Percentiles rank a stretch among this genome's conserved stretches.
These are phyloP conservation scores for Sakesphorus luctuosus DNA, from an alignment of 2,113 vertebrate species.

Conservation along the genomic window DNA sequence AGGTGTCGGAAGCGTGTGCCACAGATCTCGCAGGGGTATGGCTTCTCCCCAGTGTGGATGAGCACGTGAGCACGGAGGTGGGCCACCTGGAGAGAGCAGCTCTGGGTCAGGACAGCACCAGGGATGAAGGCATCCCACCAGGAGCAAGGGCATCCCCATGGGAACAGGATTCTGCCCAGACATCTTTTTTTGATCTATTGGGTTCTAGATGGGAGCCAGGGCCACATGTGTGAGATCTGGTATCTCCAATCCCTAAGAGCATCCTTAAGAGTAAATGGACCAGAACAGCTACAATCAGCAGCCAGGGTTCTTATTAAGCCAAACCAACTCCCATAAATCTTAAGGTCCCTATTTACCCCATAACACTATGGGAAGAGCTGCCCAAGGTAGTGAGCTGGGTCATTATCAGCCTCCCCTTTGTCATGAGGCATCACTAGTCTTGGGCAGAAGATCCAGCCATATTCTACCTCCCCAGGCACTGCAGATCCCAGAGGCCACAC, in stretches of 20 bases:
- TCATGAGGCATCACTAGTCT: not conserved
- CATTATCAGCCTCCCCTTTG: not conserved
- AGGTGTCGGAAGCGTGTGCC: slow-evolving; percentile 96
- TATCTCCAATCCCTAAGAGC: not conserved
- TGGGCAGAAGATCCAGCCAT: fast-evolving
- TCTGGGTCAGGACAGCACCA: not conserved
- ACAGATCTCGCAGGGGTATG: slow-evolving; percentile 97
- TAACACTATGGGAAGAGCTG: not conserved
- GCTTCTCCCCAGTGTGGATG: slow-evolving; percentile 98
- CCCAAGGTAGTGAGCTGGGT: not conserved
- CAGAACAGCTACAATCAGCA: not conserved
- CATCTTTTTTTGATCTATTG: fast-evolving
- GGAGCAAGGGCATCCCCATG: not conserved
- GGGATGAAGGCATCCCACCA: not conserved
- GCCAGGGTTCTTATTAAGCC: not conserved
- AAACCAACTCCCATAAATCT: fast-evolving
- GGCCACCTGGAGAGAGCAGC: slow-evolving; percentile 82
- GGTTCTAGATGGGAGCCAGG: not conserved
- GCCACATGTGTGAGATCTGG: fast-evolving
- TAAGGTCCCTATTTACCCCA: not conserved
- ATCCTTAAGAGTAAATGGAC: not conserved
- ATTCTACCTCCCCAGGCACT: not conserved
- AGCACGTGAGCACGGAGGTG: slow-evolving; percentile 95
- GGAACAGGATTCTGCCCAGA: not conserved
- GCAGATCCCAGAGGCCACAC: not conserved